These are phyloP conservation scores for Antechinus stuartii DNA, from an alignment of 2,113 vertebrate species.

Conservation along the genomic window DNA sequence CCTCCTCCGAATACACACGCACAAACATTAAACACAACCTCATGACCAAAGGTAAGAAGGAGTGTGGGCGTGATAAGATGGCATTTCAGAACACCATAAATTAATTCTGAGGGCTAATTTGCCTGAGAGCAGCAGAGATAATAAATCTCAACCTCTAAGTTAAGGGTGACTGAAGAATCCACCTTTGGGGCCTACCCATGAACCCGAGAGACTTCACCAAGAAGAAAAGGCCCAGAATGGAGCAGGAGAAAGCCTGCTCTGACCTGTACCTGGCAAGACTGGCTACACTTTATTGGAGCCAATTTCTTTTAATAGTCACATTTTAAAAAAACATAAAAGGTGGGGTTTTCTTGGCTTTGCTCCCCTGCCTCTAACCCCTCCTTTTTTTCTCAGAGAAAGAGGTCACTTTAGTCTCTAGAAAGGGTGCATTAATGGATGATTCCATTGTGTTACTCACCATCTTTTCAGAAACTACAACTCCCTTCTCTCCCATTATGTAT, in stretches of 20 bases:
- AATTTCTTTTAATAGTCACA: not conserved
- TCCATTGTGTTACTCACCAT: not conserved
- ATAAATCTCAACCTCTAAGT: constrained; percentile 77
- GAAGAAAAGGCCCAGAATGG: not conserved
- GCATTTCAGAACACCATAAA: constrained; percentile 84
- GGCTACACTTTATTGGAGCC: not conserved
- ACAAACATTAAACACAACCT: constrained; percentile 79
- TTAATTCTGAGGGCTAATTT: constrained; percentile 77
- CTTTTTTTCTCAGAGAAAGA: constrained; percentile 1
- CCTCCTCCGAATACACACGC: constrained; percentile 63
- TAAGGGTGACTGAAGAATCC: constrained; percentile 70
- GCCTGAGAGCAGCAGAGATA: constrained; percentile 75
- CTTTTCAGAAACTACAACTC: not conserved
- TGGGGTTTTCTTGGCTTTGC: not conserved
- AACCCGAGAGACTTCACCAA: not conserved
- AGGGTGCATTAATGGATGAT: not conserved
- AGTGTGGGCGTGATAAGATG: constrained; percentile 78
- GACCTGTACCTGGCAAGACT: not conserved
- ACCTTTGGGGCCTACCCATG: constrained; percentile 50
- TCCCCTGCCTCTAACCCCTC: not conserved
- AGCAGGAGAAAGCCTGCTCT: not conserved
- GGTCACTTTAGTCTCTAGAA: not conserved
- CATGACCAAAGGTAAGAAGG: constrained; percentile 86
- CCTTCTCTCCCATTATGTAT: not conserved
- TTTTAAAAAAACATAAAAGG: not conserved